phyloP scores from a whole-genome alignment of 1,140 invertebrate genomes.

The Leguminivora glycinivorella region DNA sequence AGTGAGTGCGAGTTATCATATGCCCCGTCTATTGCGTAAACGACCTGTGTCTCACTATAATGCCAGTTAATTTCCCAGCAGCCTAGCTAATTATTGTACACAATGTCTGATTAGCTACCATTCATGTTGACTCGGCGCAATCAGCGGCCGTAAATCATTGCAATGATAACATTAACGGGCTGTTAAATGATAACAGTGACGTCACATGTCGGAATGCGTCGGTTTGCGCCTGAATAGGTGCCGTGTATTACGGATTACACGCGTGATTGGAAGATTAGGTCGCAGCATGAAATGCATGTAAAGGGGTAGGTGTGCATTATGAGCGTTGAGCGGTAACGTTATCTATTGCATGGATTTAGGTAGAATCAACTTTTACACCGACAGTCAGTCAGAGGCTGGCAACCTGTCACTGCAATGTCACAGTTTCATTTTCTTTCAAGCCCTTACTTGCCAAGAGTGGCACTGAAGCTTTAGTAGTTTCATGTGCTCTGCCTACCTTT shows the following conservation, averaged over 20 bases:
- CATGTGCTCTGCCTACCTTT: no score
- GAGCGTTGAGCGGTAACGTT: background rate
- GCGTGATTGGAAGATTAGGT: conserved; percentile 2
- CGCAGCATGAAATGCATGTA: background rate
- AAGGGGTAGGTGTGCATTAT: background rate
- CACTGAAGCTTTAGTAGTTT: no score
- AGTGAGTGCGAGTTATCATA: no score
- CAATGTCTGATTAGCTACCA: conserved; percentile 12
- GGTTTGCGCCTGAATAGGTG: conserved; percentile 1
- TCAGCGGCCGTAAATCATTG: background rate
- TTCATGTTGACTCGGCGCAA: conserved; percentile 11
- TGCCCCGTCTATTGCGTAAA: background rate
- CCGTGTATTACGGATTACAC: background rate
- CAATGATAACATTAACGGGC: conserved; percentile 8
- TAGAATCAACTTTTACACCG: background rate
- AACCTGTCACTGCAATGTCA: no score
- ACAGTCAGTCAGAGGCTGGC: no score
- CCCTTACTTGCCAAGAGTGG: no score
- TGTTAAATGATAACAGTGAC: conserved; percentile 10
- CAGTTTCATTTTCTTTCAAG: no score
- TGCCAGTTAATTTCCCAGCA: conserved; percentile 14
- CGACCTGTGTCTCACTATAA: background rate
- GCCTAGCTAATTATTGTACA: conserved; percentile 16
- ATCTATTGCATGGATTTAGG: background rate
- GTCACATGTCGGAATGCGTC: background rate